Evolutionary conservation across 2,888 invertebrate species (phyloP).

Genomic region (Melolontha melolontha): DNA sequence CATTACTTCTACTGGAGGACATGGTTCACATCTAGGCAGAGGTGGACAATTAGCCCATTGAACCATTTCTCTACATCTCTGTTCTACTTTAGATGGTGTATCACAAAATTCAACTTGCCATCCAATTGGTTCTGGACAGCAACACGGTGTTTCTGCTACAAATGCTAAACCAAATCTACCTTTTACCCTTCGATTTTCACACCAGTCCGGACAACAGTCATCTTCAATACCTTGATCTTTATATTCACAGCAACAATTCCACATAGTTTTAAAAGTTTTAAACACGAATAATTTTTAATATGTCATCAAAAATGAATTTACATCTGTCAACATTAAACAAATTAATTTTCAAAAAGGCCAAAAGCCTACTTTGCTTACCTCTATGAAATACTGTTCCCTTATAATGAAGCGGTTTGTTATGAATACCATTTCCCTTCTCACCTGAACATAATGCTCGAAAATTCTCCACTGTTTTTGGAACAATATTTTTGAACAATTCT

Average conservation of each 20-base stretch:
- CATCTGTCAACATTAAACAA: constrained; percentile 34
- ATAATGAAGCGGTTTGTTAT: constrained; percentile 83
- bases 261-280: constrained; percentile 40
- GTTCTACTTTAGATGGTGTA: constrained; percentile 59
- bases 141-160: constrained; percentile 57
- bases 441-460: constrained; percentile 93
- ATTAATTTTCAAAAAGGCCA: background rate
- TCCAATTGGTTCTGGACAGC: constrained; percentile 56
- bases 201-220: constrained; percentile 43
- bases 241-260: constrained; percentile 41
- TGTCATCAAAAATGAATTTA: constrained; percentile 9
- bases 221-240: constrained; percentile 24
- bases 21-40: constrained; percentile 48
- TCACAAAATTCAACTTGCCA: constrained; percentile 63
- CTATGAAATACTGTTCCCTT: constrained; percentile 86
- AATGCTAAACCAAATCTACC: constrained; percentile 62
- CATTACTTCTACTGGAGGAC: constrained; percentile 48
- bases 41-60: constrained; percentile 61
- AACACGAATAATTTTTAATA: constrained; percentile 33
- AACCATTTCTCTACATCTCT: constrained; percentile 58
- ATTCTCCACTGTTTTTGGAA: constrained; percentile 91
- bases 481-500: constrained; percentile 85
- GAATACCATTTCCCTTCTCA: constrained; percentile 80
- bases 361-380: constrained; percentile 65
- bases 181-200: constrained; percentile 49